These are phyloP conservation scores for Zaprionus lineosus DNA, from an alignment of 2,888 invertebrate genomes.

Conservation along the genomic window DNA sequence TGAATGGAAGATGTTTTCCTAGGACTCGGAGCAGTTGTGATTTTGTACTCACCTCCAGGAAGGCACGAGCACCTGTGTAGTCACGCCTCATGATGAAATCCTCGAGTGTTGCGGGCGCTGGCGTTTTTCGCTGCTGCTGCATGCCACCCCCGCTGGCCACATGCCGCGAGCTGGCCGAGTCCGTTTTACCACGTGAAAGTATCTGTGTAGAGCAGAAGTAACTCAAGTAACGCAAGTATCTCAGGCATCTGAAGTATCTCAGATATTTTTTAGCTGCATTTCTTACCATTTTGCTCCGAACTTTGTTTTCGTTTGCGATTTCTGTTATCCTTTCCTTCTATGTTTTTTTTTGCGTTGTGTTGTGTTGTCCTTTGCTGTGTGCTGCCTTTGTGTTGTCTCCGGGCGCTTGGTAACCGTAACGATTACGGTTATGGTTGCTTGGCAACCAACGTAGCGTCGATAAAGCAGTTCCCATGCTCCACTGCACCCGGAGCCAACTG, in stretches of 20 bases:
- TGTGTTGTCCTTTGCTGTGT: slow-evolving; percentile 12
- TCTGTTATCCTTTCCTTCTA: slow-evolving; percentile 7
- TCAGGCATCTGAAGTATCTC: slow-evolving; percentile 10
- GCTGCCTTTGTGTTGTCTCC: slow-evolving; percentile 11
- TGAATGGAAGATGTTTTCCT: too few relatives aligned
- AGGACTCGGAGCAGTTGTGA: too few relatives aligned
- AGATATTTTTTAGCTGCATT: slow-evolving; percentile 29
- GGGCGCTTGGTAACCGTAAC: slow-evolving; percentile 62
- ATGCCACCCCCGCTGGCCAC: slow-evolving; percentile 53
- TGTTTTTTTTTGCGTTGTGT: not conserved
- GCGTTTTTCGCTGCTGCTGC: slow-evolving; percentile 81
- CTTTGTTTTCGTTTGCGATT: slow-evolving; percentile 26
- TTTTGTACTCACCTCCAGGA: slow-evolving; percentile 90
- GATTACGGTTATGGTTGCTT: slow-evolving; percentile 66
- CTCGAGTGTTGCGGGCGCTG: slow-evolving; percentile 90
- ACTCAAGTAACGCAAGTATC: slow-evolving; percentile 25
- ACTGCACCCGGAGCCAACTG: slow-evolving; percentile 44
- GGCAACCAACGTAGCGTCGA: slow-evolving; percentile 68
- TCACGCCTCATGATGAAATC: slow-evolving; percentile 95
- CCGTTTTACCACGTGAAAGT: slow-evolving; percentile 92
- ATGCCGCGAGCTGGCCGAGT: slow-evolving; percentile 84
- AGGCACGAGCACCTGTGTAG: slow-evolving; percentile 96
- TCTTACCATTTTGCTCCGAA: slow-evolving; percentile 59
- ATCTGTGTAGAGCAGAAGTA: slow-evolving; percentile 85
- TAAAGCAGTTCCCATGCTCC: slow-evolving; percentile 61